Evolutionary conservation across 2,797 vertebrate species (phyloP).

Genomic region (Artibeus jamaicensis): DNA sequence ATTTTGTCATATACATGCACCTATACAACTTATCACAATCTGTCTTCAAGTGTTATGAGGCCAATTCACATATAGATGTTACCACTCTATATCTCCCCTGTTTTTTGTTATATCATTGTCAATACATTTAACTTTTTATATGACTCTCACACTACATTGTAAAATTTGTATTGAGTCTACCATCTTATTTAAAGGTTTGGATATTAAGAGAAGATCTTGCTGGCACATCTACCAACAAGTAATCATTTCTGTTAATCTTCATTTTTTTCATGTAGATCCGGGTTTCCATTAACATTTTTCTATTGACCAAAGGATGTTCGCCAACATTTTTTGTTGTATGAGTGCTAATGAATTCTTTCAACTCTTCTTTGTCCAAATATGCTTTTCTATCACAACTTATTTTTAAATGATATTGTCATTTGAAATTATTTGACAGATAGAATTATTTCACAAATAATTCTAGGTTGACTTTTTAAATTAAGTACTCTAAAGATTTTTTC

Average conservation of each 20-base stretch:
- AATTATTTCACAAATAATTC: neutral
- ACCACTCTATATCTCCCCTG: neutral
- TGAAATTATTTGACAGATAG: too few species aligned
- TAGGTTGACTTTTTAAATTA: neutral
- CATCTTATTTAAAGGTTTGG: neutral
- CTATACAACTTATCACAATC: neutral
- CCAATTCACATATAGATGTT: neutral
- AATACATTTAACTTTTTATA: neutral
- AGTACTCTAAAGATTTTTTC: neutral
- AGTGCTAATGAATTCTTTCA: neutral
- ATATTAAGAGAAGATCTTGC: neutral
- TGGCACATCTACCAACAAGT: neutral
- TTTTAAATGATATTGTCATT: neutral
- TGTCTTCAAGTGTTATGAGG: neutral
- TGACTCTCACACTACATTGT: neutral
- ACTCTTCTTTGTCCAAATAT: neutral
- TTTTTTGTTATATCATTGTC: neutral
- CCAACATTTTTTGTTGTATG: neutral
- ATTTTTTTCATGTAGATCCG: neutral
- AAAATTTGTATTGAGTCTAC: neutral
- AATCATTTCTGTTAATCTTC: neutral
- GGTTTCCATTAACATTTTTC: neutral
- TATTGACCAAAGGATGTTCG: neutral
- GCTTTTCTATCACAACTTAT: neutral
- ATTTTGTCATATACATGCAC: neutral